Percentiles rank a stretch among this genome's conserved stretches.
phyloP scores from a whole-genome alignment of 2,797 vertebrate species.

The Lithobates pipiens region DNA sequence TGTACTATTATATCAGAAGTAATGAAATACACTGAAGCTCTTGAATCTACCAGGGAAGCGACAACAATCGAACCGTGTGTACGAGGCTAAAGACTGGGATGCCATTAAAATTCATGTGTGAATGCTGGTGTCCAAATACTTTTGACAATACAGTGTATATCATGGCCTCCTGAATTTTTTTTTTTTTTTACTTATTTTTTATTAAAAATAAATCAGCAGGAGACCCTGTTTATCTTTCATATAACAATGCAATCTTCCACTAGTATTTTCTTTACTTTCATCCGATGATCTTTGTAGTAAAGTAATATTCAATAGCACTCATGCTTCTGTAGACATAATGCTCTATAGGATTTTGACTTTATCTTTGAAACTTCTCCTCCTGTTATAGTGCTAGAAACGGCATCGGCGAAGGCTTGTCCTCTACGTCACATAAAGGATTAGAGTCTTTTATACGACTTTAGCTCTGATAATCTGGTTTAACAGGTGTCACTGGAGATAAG shows the following conservation, averaged over 20 bases:
- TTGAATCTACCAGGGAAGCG: no score
- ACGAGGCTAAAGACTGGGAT: no score
- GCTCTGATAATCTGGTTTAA: slow-evolving; percentile 54
- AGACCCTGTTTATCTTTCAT: background rate
- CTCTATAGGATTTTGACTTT: slow-evolving; percentile 16
- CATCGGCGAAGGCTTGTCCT: slow-evolving; percentile 9
- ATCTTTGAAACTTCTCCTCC: background rate
- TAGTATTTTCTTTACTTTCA: background rate
- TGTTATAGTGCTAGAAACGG: background rate
- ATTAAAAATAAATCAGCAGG: background rate
- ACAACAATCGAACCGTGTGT: no score
- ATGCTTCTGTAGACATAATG: background rate
- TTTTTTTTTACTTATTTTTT: no score
- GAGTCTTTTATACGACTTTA: slow-evolving; percentile 38
- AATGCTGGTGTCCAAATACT: no score
- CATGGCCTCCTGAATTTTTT: background rate
- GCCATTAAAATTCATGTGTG: no score
- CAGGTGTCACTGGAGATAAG: slow-evolving; percentile 52
- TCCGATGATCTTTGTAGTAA: background rate
- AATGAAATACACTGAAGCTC: no score
- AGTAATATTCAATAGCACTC: background rate
- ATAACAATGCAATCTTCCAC: background rate
- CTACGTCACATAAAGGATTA: slow-evolving; percentile 44
- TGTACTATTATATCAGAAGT: no score
- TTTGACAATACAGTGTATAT: background rate